These are phyloP conservation scores for Ivindomyrus marchei DNA, from an alignment of 2,113 vertebrate genomes.

Conservation along the genomic window DNA sequence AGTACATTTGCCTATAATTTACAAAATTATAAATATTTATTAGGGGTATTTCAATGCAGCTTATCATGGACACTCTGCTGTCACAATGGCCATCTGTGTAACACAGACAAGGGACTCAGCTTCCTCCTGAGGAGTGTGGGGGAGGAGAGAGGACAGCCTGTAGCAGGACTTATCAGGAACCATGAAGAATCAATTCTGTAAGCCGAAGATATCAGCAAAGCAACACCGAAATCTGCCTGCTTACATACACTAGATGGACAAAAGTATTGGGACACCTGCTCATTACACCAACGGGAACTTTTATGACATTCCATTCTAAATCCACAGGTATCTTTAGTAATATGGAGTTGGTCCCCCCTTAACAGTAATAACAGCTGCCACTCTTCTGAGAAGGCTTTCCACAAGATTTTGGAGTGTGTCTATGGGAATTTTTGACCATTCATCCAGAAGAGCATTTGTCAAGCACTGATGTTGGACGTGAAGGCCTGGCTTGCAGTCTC, in stretches of 20 bases:
- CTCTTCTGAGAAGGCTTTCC: not conserved
- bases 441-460: not conserved
- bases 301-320: not conserved
- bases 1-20: constrained; percentile 42
- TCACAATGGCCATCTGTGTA: constrained; percentile 32
- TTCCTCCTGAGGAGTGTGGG: not conserved
- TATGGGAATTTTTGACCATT: not conserved
- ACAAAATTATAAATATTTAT: constrained; percentile 50
- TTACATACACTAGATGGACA: not conserved
- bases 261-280: not conserved
- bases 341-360: not conserved
- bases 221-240: not conserved
- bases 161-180: not conserved
- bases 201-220: not conserved
- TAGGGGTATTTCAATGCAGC: constrained; percentile 38
- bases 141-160: not conserved
- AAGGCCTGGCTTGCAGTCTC: not conserved
- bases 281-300: not conserved
- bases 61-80: constrained; percentile 37
- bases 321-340: not conserved
- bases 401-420: not conserved
- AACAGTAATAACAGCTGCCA: not conserved
- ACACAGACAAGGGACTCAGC: constrained; percentile 30
- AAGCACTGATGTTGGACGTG: not conserved
- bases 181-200: not conserved